Evolutionary conservation across 2,888 invertebrate species (phyloP).

Genomic region (Peribatodes rhomboidaria): DNA sequence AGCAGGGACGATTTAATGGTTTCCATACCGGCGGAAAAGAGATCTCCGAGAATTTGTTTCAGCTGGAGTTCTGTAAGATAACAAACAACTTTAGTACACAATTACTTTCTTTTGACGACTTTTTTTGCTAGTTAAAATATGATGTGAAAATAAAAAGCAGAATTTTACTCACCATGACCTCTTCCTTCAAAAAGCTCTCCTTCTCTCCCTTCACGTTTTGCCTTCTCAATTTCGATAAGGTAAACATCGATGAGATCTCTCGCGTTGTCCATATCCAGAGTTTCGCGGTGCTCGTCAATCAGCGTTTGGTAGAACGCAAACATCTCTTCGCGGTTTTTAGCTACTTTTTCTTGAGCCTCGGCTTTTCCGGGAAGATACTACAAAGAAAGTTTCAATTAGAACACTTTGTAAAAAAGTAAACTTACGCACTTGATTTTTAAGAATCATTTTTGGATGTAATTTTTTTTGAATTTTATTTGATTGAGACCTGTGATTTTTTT

Average conservation of each 20-base stretch:
- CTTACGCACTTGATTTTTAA: too few species aligned
- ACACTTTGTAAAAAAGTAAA: too few species aligned
- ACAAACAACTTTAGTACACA: conserved; percentile 23
- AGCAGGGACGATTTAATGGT: conserved; percentile 95
- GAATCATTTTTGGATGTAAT: too few species aligned
- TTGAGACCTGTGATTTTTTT: background rate
- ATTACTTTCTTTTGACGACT: background rate
- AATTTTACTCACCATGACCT: conserved; percentile 90
- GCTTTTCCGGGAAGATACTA: conserved; percentile 88
- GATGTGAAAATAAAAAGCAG: background rate
- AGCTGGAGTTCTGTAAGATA: conserved; percentile 92
- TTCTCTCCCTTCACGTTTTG: conserved; percentile 91
- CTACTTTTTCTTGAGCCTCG: conserved; percentile 87
- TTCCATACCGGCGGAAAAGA: conserved; percentile 97
- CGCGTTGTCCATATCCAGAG: conserved; percentile 91
- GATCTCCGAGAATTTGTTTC: conserved; percentile 95
- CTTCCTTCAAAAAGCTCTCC: conserved; percentile 93
- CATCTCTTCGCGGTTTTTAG: conserved; percentile 93
- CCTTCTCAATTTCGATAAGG: conserved; percentile 93
- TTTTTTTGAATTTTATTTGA: too few species aligned
- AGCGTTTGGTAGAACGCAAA: conserved; percentile 93
- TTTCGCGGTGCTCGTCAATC: conserved; percentile 92
- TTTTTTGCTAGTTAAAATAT: background rate
- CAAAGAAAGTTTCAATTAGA: conserved; percentile 41
- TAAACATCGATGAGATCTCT: conserved; percentile 96